Base-by-base conservation (phyloP, 2,113 vertebrate species). In the Tonatia bakeri region DNA sequence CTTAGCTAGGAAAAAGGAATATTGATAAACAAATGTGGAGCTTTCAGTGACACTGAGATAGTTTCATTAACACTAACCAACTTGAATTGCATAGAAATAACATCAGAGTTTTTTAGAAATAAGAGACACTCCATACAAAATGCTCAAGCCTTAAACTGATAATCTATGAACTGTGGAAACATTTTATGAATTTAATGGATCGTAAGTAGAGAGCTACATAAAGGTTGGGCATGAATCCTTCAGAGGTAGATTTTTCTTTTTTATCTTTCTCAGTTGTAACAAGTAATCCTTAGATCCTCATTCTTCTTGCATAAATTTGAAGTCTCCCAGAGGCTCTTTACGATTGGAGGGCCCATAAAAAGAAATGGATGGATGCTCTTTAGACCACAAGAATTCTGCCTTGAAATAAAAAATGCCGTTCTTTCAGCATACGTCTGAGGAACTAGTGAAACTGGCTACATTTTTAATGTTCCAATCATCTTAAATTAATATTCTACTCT, bases 401-500 rank as follows among this genome's bases (percentile, higher is more conserved):
- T 90, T 95, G 56, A 96, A 93, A 84, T 81, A 73, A 75, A 73
- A 75, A 84, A 61, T 72, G 36, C 12, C 72, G 64, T 92, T 96
- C 10, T 94, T 91, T 36, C 11, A 95, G 24, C 47, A 8, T 52
- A 40, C 52, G 10, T 84, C 50, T 19, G 15, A 94, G 61, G 5
- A 94, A 73, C 4, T 13, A 83, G 38, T 84, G 64, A 84, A 69
- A 33, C 76, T 77, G 72, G 75, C 52, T 45, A 72, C 59, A 94
- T 77, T 94, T 94, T 81, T n/a, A 93, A 92, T 96, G 65, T 43
- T 92, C 16, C 59, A 77, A 7, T 92, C 87, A 92, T 95, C 56
- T 94, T 96, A 97, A 95, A 93, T 94, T 94, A 94, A 96, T 94
- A 92, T 92, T 84, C 73, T 92, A 77, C 70, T 31, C 38, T 87